Percentiles rank a stretch among this genome's conserved stretches.
phyloP scores from a whole-genome alignment of 2,888 invertebrate genomes.

The Liodrosophila aerea region DNA sequence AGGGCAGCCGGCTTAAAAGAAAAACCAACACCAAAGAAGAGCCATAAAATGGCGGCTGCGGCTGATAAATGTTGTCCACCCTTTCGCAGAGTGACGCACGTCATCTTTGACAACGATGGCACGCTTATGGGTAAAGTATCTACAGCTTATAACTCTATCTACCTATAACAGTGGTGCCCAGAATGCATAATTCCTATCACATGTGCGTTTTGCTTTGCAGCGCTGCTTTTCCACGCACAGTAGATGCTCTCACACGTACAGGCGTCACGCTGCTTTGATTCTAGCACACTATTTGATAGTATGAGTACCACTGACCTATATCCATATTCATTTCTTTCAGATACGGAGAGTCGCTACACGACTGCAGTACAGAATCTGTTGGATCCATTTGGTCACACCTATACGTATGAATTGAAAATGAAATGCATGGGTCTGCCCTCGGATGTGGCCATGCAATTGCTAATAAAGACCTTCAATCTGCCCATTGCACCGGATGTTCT shows the following conservation, averaged over 20 bases:
- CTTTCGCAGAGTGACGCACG: conserved; percentile 38
- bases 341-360: conserved; percentile 90
- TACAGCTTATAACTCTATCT: not conserved
- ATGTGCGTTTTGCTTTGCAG: too few species aligned
- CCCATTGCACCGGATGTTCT: conserved; percentile 87
- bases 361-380: conserved; percentile 86
- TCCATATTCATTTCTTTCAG: conserved; percentile 82
- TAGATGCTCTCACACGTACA: too few species aligned
- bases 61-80: not conserved
- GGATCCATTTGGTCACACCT: conserved; percentile 86
- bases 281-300: too few species aligned
- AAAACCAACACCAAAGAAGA: not conserved
- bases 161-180: too few species aligned
- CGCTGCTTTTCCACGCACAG: too few species aligned
- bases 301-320: too few species aligned
- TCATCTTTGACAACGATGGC: conserved; percentile 62
- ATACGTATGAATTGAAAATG: conserved; percentile 89
- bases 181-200: too few species aligned
- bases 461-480: conserved; percentile 84
- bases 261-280: too few species aligned
- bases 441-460: conserved; percentile 83
- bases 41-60: not conserved
- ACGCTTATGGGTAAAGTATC: conserved; percentile 48
- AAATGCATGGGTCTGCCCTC: conserved; percentile 87
- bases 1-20: too few species aligned